Evolutionary conservation across 2,888 invertebrate species (phyloP).

Genomic region (Leptothorax acervorum): DNA sequence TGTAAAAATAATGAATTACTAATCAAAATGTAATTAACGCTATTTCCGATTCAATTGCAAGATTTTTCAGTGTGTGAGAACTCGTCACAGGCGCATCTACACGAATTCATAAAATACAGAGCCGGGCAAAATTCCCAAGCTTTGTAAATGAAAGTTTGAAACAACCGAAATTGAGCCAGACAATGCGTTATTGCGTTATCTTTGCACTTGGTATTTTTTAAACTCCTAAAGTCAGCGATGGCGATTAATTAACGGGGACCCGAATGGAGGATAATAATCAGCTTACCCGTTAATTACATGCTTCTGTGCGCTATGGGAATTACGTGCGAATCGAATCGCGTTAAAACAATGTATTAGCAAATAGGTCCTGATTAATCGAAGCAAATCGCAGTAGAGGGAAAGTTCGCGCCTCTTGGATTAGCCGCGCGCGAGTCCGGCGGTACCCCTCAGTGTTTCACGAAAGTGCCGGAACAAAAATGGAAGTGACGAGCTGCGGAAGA

Average conservation of each 20-base stretch:
- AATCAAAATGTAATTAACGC: not conserved
- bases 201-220: conserved; percentile 50
- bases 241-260: conserved; percentile 68
- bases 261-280: conserved; percentile 68
- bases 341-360: conserved; percentile 68
- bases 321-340: conserved; percentile 61
- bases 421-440: not conserved
- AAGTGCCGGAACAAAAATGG: conserved; percentile 30
- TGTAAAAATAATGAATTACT: not conserved
- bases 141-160: conserved; percentile 59
- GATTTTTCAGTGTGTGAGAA: not conserved
- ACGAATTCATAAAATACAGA: not conserved
- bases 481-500: conserved; percentile 10
- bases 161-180: conserved; percentile 65
- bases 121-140: not conserved
- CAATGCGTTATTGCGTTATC: conserved; percentile 58
- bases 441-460: conserved; percentile 44
- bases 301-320: conserved; percentile 51
- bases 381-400: not conserved
- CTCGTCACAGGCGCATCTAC: not conserved
- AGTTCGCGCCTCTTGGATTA: conserved; percentile 38
- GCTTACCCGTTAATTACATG: conserved; percentile 72
- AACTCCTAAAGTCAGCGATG: conserved; percentile 46
- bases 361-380: conserved; percentile 51
- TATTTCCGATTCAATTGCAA: not conserved